Evolutionary conservation across 1,140 invertebrate genomes (phyloP).

Genomic region (Samia ricini): DNA sequence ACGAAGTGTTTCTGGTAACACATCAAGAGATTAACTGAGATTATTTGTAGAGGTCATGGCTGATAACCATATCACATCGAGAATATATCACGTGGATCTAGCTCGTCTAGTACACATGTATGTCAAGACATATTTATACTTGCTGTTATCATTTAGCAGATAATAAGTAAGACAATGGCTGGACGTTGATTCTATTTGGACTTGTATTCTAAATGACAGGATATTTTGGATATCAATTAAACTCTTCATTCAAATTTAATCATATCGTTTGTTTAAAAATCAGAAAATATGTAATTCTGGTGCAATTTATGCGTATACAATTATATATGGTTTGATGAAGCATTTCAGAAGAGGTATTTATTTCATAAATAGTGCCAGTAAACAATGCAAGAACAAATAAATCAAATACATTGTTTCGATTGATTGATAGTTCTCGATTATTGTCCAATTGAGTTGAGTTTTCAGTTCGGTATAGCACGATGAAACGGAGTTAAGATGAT

Average conservation of each 20-base stretch:
- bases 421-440: too few relatives aligned
- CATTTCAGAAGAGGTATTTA: too few relatives aligned
- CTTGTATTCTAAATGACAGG: neutral
- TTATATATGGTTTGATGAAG: too few relatives aligned
- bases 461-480: too few relatives aligned
- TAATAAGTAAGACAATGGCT: neutral
- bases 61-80: slow-evolving; percentile 2
- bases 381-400: too few relatives aligned
- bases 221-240: neutral
- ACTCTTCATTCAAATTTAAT: neutral
- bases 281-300: neutral
- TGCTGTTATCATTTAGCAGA: neutral
- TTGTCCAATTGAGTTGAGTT: too few relatives aligned
- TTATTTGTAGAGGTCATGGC: slow-evolving; percentile 3
- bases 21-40: neutral
- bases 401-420: too few relatives aligned
- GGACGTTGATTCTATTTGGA: neutral
- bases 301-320: too few relatives aligned
- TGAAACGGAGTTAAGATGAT: too few relatives aligned
- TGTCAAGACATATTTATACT: neutral
- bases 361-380: too few relatives aligned
- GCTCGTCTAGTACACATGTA: neutral
- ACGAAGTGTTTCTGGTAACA: neutral
- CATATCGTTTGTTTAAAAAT: neutral
- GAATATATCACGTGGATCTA: neutral